phyloP scores from a whole-genome alignment of 1,140 invertebrate species.

The Thalassaphorura encarpata region DNA sequence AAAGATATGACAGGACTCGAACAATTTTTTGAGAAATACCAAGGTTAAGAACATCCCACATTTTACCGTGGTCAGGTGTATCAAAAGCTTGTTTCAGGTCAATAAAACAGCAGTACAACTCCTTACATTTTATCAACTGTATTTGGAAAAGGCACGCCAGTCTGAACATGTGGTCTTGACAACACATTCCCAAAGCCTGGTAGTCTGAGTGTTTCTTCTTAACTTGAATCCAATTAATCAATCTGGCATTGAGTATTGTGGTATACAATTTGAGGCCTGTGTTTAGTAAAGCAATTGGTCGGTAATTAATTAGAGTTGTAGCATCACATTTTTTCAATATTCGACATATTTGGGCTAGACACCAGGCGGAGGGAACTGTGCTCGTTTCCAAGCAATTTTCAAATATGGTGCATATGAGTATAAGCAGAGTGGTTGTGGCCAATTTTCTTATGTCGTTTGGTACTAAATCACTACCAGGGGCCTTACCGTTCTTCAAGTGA shows the following conservation, averaged over 20 bases:
- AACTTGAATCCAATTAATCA: conserved; percentile 27
- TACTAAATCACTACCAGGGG: not conserved
- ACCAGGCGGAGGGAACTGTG: not conserved
- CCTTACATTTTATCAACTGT: no score
- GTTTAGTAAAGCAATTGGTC: conserved; percentile 32
- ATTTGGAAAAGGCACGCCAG: no score
- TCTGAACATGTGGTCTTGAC: no score
- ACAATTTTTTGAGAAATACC: no score
- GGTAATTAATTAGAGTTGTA: conserved; percentile 26
- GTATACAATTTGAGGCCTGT: conserved; percentile 30
- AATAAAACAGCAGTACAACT: no score
- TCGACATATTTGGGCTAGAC: conserved; percentile 5
- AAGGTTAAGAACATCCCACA: no score
- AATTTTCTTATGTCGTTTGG: conserved; percentile 1
- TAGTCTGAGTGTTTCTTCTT: conserved; percentile 14
- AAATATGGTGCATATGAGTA: not conserved
- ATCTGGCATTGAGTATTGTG: conserved; percentile 24
- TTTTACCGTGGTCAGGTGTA: no score
- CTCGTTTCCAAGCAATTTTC: not conserved
- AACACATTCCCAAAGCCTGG: conserved; percentile 14
- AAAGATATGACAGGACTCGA: no score
- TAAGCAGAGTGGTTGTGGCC: not conserved
- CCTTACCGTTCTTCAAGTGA: not conserved
- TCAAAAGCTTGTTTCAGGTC: no score
- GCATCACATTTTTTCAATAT: conserved; percentile 29